Percentiles rank a stretch among this genome's conserved stretches.
These are phyloP conservation scores for Musca domestica DNA, from an alignment of 1,140 invertebrate species.

Conservation along the genomic window DNA sequence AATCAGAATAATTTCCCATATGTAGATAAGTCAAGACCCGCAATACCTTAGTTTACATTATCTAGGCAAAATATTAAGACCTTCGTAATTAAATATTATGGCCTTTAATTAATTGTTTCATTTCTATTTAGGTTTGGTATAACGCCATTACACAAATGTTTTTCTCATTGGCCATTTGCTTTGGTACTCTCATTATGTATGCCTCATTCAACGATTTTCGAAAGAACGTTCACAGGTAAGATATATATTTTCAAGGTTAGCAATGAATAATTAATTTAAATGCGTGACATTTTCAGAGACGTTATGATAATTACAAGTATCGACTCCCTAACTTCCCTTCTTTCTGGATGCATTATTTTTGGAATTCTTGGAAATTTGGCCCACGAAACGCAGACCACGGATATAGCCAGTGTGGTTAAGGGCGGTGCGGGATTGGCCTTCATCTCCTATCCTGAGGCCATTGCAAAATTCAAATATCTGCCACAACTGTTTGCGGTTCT, in stretches of 20 bases:
- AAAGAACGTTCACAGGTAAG: slow-evolving; percentile 79
- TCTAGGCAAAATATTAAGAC: too few species aligned
- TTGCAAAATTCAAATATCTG: slow-evolving; percentile 73
- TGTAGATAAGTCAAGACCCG: too few species aligned
- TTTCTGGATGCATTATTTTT: slow-evolving; percentile 86
- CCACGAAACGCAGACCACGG: slow-evolving; percentile 59
- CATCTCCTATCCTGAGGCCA: slow-evolving; percentile 85
- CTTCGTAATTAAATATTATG: too few species aligned
- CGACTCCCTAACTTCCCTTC: slow-evolving; percentile 76
- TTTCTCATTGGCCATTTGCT: slow-evolving; percentile 73
- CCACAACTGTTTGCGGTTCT: slow-evolving; percentile 82
- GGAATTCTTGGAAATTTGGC: slow-evolving; percentile 78
- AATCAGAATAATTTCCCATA: too few species aligned
- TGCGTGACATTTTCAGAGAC: slow-evolving; percentile 61
- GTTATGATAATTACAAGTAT: slow-evolving; percentile 73
- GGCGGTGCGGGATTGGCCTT: slow-evolving; percentile 68
- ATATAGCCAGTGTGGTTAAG: slow-evolving; percentile 57
- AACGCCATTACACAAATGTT: slow-evolving; percentile 74
- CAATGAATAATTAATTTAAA: too few species aligned
- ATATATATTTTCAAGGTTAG: slow-evolving; percentile 59
- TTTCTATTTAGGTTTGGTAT: slow-evolving; percentile 64
- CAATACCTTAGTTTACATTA: too few species aligned
- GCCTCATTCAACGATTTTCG: slow-evolving; percentile 77
- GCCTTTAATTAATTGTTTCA: not conserved
- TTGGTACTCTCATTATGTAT: slow-evolving; percentile 72